These are phyloP conservation scores for Galago senegalensis DNA, from an alignment of 2,797 vertebrate species.

Conservation along the genomic window DNA sequence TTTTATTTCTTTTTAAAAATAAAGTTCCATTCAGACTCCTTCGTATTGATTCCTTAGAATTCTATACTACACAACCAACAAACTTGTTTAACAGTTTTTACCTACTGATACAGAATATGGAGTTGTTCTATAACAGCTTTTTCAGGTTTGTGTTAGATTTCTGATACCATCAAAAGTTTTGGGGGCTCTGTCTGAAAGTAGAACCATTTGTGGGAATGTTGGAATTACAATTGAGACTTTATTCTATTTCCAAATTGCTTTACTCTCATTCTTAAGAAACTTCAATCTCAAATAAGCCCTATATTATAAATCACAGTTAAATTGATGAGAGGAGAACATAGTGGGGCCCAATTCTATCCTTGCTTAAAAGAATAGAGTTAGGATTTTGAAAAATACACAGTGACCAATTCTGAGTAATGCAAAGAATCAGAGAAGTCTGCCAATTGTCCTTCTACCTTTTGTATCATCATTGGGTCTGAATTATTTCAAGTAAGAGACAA, in stretches of 20 bases:
- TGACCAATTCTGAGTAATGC: background rate
- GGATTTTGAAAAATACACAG: slow-evolving; percentile 32
- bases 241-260: background rate
- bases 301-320: background rate
- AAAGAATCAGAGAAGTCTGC: background rate
- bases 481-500: background rate
- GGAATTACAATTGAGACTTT: background rate
- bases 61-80: background rate
- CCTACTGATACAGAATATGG: background rate
- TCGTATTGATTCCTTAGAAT: background rate
- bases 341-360: background rate
- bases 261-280: slow-evolving; percentile 1
- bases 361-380: background rate
- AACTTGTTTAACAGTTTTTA: background rate
- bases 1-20: background rate
- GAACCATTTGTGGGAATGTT: background rate
- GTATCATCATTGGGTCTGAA: background rate
- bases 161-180: background rate
- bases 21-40: slow-evolving; percentile 4
- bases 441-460: background rate
- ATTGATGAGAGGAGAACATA: background rate
- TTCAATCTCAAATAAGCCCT: background rate
- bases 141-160: background rate
- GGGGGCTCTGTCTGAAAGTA: background rate
- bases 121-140: background rate